Evolutionary conservation across 2,888 invertebrate species (phyloP).

Genomic region (Caenorhabditis virilis): DNA sequence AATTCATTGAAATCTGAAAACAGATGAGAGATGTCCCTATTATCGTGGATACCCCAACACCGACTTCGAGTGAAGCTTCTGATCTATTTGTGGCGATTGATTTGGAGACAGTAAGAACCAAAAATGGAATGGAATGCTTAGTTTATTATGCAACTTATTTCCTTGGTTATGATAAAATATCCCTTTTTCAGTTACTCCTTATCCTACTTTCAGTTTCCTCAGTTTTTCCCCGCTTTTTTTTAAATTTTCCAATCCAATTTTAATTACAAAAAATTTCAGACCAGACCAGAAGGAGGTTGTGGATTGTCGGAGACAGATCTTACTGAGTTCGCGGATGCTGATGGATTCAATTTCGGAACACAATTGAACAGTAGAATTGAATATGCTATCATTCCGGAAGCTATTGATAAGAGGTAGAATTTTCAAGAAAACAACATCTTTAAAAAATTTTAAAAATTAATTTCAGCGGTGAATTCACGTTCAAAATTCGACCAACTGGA

Average conservation of each 20-base stretch:
- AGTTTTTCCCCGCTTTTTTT: neutral
- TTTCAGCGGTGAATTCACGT: slow-evolving; percentile 75
- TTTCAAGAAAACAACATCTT: neutral
- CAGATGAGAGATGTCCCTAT: no score
- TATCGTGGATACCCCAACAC: no score
- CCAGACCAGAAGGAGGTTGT: slow-evolving; percentile 50
- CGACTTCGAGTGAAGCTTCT: no score
- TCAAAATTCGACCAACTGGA: slow-evolving; percentile 81
- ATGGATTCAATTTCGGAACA: slow-evolving; percentile 69
- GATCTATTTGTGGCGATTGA: no score
- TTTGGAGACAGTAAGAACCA: no score
- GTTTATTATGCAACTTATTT: no score
- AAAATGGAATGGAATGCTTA: no score
- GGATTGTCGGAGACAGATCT: slow-evolving; percentile 53
- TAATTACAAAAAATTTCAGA: slow-evolving; percentile 20
- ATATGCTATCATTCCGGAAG: slow-evolving; percentile 63
- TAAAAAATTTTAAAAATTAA: neutral
- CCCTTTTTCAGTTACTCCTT: neutral
- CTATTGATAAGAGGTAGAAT: slow-evolving; percentile 55
- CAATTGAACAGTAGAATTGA: slow-evolving; percentile 69
- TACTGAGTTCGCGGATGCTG: slow-evolving; percentile 54
- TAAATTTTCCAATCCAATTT: neutral
- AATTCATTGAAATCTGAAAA: no score
- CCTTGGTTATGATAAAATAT: neutral
- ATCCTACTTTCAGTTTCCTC: neutral